Conservation (phyloP, 2,888 invertebrate species). For the Melanotus villosus region DNA sequence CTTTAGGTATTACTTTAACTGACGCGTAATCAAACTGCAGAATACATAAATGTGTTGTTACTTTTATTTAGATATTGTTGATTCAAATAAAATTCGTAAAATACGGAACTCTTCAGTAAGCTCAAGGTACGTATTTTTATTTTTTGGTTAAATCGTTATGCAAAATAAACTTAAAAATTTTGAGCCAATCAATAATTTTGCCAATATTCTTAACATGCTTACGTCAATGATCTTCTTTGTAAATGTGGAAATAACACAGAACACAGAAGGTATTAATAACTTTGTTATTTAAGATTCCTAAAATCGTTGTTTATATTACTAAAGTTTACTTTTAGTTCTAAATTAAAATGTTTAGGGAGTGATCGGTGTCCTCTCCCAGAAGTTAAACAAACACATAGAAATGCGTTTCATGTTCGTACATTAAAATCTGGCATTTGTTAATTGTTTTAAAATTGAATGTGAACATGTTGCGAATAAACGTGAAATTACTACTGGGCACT, state of each 20-base stretch:
- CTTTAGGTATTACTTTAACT: not conserved
- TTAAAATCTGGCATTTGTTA: constrained; percentile 3
- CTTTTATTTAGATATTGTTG: too few species aligned
- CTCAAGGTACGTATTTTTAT: too few species aligned
- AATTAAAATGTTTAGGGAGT: constrained; percentile 9
- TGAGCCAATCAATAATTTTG: too few species aligned
- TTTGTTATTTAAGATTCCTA: constrained; percentile 13
- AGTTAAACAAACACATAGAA: not conserved
- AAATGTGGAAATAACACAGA: not conserved
- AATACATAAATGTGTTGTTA: too few species aligned
- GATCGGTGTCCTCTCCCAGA: not conserved
- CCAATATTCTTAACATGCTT: too few species aligned
- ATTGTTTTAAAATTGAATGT: constrained; percentile 11
- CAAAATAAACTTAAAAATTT: too few species aligned
- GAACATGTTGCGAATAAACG: constrained; percentile 3
- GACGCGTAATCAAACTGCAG: not conserved
- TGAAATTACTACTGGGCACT: constrained; percentile 5
- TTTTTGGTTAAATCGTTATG: too few species aligned
- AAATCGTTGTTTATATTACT: constrained; percentile 20
- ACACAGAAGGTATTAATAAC: constrained; percentile 18
- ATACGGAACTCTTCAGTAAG: too few species aligned
- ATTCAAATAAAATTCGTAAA: too few species aligned
- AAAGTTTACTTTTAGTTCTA: constrained; percentile 28
- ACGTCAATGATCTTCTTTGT: too few species aligned
- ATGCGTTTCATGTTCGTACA: not conserved